Evolutionary conservation across 2,888 invertebrate genomes (phyloP).

Genomic region (Hanleya hanleyi): DNA sequence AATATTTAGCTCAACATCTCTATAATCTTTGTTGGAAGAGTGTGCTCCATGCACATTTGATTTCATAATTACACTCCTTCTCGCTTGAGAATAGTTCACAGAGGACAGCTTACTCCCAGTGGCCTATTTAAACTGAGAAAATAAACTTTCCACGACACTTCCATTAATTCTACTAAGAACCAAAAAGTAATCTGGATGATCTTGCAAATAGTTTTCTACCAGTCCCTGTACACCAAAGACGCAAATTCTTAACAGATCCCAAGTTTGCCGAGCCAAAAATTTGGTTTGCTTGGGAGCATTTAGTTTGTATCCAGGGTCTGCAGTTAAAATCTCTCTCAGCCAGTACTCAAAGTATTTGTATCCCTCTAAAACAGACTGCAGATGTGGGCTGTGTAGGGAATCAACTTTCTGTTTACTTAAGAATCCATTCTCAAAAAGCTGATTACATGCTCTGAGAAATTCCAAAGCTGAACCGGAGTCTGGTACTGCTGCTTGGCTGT

Average conservation of each 20-base stretch:
- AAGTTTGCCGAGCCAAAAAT: not conserved
- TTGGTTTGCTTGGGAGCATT: not conserved
- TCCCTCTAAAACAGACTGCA: not conserved
- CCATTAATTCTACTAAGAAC: too few relatives aligned
- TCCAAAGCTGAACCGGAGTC: not conserved
- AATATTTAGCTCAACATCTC: too few relatives aligned
- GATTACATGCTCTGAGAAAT: slow-evolving; percentile 4
- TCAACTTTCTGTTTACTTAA: not conserved
- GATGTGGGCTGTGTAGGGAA: not conserved
- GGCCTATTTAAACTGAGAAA: too few relatives aligned
- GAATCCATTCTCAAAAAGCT: not conserved
- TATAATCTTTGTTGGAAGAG: too few relatives aligned
- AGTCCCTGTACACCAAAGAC: not conserved
- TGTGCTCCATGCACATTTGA: too few relatives aligned
- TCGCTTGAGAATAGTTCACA: too few relatives aligned
- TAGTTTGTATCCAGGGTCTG: not conserved
- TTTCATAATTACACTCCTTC: too few relatives aligned
- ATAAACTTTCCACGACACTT: too few relatives aligned
- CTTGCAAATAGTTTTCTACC: not conserved
- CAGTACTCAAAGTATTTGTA: not conserved
- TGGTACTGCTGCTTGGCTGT: not conserved
- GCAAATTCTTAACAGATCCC: not conserved
- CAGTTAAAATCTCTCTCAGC: not conserved
- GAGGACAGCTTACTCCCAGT: too few relatives aligned
- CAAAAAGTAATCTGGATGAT: not conserved